These are phyloP conservation scores for Polydrusus pterygomalis DNA, from an alignment of 2,888 invertebrate genomes.

Conservation along the genomic window DNA sequence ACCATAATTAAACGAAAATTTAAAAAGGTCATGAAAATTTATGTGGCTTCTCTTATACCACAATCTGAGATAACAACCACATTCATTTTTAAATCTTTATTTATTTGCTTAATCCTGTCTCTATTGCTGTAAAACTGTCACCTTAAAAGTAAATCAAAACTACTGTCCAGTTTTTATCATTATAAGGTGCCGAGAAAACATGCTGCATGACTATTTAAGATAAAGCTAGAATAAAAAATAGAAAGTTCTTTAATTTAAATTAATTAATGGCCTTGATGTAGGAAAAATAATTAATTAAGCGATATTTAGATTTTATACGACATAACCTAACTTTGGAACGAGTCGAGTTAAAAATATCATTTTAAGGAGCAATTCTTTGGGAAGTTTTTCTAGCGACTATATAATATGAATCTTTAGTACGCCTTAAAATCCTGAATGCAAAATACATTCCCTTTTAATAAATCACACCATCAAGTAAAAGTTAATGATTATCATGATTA, in stretches of 20 bases:
- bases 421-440: too few species aligned
- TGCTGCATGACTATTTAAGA: conserved; percentile 12
- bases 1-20: conserved; percentile 17
- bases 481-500: too few species aligned
- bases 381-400: too few species aligned
- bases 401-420: too few species aligned
- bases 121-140: conserved; percentile 19
- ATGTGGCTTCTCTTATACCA: conserved; percentile 20
- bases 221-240: conserved; percentile 3
- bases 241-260: conserved; percentile 4
- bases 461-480: too few species aligned
- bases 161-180: conserved; percentile 24
- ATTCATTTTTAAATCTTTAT: conserved; percentile 19
- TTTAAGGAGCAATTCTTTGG: too few species aligned
- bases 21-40: conserved; percentile 12
- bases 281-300: too few species aligned
- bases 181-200: conserved; percentile 22
- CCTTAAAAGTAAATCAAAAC: conserved; percentile 25
- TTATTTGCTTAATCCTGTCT: conserved; percentile 22
- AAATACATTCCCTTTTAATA: too few species aligned
- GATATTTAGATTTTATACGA: too few species aligned
- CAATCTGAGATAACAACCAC: conserved; percentile 15
- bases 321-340: too few species aligned
- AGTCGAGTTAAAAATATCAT: too few species aligned
- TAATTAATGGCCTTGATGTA: too few species aligned